phyloP scores from a whole-genome alignment of 2,888 invertebrate genomes.

The Habrosyne pyritoides region DNA sequence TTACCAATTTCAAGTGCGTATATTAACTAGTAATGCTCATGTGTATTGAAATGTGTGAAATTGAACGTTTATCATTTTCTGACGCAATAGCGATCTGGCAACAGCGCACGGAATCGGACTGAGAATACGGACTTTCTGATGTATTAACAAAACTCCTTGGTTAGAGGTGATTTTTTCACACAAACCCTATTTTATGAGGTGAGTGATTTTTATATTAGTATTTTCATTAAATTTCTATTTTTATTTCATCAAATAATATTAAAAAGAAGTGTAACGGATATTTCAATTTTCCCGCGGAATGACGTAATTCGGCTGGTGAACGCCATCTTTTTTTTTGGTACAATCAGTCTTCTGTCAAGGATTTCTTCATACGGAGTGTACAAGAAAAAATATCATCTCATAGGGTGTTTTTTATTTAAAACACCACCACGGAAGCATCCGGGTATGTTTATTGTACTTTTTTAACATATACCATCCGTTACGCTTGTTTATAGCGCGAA shows the following conservation, averaged over 20 bases:
- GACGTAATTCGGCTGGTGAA: conserved; percentile 64
- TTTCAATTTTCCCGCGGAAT: conserved; percentile 74
- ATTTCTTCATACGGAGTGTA: conserved; percentile 62
- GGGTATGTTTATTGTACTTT: conserved; percentile 63
- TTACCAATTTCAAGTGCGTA: conserved; percentile 32
- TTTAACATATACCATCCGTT: conserved; percentile 27
- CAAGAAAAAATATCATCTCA: conserved; percentile 56
- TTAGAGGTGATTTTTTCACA: conserved; percentile 51
- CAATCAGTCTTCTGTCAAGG: conserved; percentile 73
- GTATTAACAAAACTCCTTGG: conserved; percentile 62
- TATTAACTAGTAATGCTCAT: conserved; percentile 61
- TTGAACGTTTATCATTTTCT: conserved; percentile 73
- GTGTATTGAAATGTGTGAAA: conserved; percentile 73
- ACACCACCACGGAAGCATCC: conserved; percentile 77
- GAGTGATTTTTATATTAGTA: conserved; percentile 38
- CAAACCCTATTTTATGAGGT: conserved; percentile 63
- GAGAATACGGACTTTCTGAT: conserved; percentile 58
- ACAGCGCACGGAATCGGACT: conserved; percentile 73
- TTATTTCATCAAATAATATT: conserved; percentile 10
- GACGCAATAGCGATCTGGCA: conserved; percentile 81
- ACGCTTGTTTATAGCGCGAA: conserved; percentile 33
- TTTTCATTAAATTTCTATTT: conserved; percentile 11
- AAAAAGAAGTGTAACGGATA: conserved; percentile 50
- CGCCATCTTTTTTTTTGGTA: conserved; percentile 64
- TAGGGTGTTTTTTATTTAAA: conserved; percentile 61